A percentile compares a stretch with the other conserved stretches of the same genome.
phyloP scores from a whole-genome alignment of 2,888 invertebrate species.

The Diploptera punctata region DNA sequence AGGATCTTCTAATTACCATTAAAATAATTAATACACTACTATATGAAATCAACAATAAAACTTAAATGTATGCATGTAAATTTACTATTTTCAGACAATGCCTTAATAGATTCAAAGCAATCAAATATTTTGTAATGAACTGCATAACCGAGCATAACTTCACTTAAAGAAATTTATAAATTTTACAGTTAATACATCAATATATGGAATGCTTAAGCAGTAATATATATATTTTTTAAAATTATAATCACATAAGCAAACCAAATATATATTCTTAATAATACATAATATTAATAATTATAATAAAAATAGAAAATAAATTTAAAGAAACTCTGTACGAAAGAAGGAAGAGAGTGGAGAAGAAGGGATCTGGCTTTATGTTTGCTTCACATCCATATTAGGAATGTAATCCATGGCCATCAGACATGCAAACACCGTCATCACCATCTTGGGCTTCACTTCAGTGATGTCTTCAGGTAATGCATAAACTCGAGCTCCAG shows the following conservation, averaged over 20 bases:
- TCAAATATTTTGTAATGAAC: slow-evolving; percentile 2
- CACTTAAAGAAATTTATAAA: not conserved
- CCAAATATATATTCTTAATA: not conserved
- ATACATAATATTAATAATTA: slow-evolving; percentile 12
- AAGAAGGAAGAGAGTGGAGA: not conserved
- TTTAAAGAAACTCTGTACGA: slow-evolving; percentile 2
- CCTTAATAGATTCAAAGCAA: not conserved
- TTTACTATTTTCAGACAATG: not conserved
- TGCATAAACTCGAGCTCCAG: slow-evolving; percentile 97
- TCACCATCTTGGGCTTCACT: slow-evolving; percentile 98
- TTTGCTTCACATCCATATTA: slow-evolving; percentile 68
- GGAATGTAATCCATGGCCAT: slow-evolving; percentile 98
- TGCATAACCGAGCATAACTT: not conserved
- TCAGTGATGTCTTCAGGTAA: slow-evolving; percentile 98
- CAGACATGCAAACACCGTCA: slow-evolving; percentile 99
- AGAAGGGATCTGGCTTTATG: slow-evolving; percentile 23
- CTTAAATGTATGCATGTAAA: not conserved
- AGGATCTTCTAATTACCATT: too few species aligned
- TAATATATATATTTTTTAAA: not conserved
- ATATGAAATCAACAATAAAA: too few species aligned
- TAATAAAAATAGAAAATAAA: slow-evolving; percentile 1
- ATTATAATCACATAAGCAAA: slow-evolving; percentile 6
- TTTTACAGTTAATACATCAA: not conserved
- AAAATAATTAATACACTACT: too few species aligned
- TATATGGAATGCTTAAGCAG: slow-evolving; percentile 1